A percentile compares a stretch with the other conserved stretches of the same genome.
Conservation (phyloP, 2,888 invertebrate species). For the Drosophila fulvimacula region DNA sequence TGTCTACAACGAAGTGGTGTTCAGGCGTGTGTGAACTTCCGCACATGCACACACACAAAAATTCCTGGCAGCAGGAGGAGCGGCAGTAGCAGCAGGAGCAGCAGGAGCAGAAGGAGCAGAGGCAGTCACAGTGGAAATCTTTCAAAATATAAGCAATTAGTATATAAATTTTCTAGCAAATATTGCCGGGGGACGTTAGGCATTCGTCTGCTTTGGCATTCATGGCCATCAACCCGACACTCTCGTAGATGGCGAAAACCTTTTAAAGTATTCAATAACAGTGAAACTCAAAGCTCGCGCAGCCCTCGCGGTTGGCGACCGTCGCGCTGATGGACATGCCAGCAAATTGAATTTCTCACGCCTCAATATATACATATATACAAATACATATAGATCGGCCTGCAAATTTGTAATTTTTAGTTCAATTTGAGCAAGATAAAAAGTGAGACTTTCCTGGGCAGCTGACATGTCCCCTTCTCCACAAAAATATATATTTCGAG, state of each 20-base stretch:
- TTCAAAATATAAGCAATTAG: slow-evolving; percentile 66
- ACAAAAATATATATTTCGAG: slow-evolving; percentile 6
- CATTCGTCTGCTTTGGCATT: slow-evolving; percentile 32
- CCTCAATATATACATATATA: slow-evolving; percentile 6
- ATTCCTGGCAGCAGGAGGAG: no score
- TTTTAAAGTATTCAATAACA: slow-evolving; percentile 80
- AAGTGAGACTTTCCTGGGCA: slow-evolving; percentile 52
- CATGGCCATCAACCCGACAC: slow-evolving; percentile 56
- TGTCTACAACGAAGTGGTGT: slow-evolving; percentile 59
- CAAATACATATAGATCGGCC: slow-evolving; percentile 12
- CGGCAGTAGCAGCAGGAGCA: background rate
- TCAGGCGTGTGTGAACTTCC: slow-evolving; percentile 77
- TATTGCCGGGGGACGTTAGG: background rate
- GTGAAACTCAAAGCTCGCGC: slow-evolving; percentile 54
- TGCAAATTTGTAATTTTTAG: slow-evolving; percentile 38
- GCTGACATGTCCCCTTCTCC: background rate
- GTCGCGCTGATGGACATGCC: slow-evolving; percentile 62
- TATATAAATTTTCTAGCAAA: slow-evolving; percentile 45
- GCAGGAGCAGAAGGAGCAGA: background rate
- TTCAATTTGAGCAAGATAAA: slow-evolving; percentile 19
- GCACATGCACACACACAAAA: slow-evolving; percentile 68
- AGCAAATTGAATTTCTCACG: slow-evolving; percentile 72
- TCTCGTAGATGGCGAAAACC: slow-evolving; percentile 54
- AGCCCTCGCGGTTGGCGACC: slow-evolving; percentile 12
- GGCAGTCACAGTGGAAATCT: slow-evolving; percentile 39